Conservation (phyloP, 2,888 invertebrate genomes). For the Aphelenchoides bicaudatus region DNA sequence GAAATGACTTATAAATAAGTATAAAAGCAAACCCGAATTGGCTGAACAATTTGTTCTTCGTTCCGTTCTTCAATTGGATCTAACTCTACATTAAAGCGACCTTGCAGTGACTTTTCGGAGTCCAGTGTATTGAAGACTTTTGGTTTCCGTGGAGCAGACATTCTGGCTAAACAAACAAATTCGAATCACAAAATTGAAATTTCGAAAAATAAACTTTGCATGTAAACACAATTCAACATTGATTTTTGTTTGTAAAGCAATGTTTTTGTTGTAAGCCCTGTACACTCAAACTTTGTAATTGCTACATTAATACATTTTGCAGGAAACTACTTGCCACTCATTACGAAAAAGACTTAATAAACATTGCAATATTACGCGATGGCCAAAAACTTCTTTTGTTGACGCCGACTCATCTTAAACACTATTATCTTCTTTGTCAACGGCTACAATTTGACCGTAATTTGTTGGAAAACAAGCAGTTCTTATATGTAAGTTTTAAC, state of each 20-base stretch:
- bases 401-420: slow-evolving; percentile 15
- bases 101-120: background rate
- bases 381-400: slow-evolving; percentile 29
- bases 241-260: no score
- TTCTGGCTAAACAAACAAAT: background rate
- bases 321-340: slow-evolving; percentile 24
- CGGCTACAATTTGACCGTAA: slow-evolving; percentile 16
- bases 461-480: slow-evolving; percentile 19
- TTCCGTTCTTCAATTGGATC: slow-evolving; percentile 7
- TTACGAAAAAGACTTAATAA: slow-evolving; percentile 19
- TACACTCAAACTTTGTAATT: no score
- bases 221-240: no score
- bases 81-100: slow-evolving; percentile 14
- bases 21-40: background rate
- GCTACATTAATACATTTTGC: slow-evolving; percentile 9
- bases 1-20: background rate
- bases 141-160: slow-evolving; percentile 13
- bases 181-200: no score
- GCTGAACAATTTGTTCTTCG: background rate
- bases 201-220: no score
- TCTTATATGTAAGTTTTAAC: slow-evolving; percentile 26
- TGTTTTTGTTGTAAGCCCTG: no score
- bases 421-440: slow-evolving; percentile 24
- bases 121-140: slow-evolving; percentile 12
- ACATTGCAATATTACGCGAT: slow-evolving; percentile 24